A percentile compares a stretch with the other conserved stretches of the same genome.
phyloP scores from a whole-genome alignment of 2,113 vertebrate species.

The Tretioscincus oriximinensis region DNA sequence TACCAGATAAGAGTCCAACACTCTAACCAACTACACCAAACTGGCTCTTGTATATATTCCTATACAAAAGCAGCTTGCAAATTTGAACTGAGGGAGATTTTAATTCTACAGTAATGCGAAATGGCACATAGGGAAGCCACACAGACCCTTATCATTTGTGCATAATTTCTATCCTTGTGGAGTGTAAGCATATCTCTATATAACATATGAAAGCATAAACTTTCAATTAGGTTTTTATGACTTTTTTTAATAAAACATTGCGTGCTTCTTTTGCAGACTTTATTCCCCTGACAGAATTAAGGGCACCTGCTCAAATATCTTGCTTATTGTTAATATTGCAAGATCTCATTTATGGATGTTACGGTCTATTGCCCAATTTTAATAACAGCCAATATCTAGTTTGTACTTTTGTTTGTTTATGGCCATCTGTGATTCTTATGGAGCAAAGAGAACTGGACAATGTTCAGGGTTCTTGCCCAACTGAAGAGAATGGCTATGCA shows the following conservation, averaged over 20 bases:
- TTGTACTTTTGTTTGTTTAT: not conserved
- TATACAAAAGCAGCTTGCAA: not conserved
- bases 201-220: slow-evolving; percentile 1
- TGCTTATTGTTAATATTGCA: slow-evolving; percentile 57
- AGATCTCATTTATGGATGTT: slow-evolving; percentile 63
- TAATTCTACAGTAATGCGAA: not conserved
- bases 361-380: slow-evolving; percentile 61
- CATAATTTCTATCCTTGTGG: rapidly evolving
- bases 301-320: slow-evolving; percentile 50
- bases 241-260: slow-evolving; percentile 59
- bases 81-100: not conserved
- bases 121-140: not conserved
- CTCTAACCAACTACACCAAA: too few species aligned
- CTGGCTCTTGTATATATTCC: too few species aligned
- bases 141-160: too few species aligned
- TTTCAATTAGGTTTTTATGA: slow-evolving; percentile 66
- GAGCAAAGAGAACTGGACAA: not conserved
- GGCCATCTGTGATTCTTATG: slow-evolving; percentile 10
- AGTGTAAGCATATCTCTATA: not conserved
- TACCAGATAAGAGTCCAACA: too few species aligned
- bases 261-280: slow-evolving; percentile 47
- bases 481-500: not conserved
- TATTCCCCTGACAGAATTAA: slow-evolving; percentile 56
- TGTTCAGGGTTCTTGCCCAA: not conserved
- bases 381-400: slow-evolving; percentile 31